phyloP scores from a whole-genome alignment of 1,140 invertebrate genomes.

The Camponotus vicinus region DNA sequence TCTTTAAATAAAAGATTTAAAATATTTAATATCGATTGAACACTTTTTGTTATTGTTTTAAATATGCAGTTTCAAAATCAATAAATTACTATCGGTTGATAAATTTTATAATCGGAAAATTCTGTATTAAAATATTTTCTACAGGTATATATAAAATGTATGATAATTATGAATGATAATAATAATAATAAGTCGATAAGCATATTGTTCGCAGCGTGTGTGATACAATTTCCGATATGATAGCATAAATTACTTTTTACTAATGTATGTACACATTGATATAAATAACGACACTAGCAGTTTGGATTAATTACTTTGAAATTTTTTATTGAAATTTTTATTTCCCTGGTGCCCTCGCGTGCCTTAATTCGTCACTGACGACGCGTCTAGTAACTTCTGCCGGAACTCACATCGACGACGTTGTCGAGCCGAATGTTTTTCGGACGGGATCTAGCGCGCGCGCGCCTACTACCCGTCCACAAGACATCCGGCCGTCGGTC shows the following conservation, averaged over 20 bases:
- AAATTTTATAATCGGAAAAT: background rate
- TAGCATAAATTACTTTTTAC: background rate
- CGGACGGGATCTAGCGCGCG: constrained; percentile 24
- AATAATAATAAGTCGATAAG: background rate
- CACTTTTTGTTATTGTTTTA: background rate
- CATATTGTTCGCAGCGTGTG: background rate
- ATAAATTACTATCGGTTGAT: background rate
- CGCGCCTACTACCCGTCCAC: constrained; percentile 71
- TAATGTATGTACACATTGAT: background rate
- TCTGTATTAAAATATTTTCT: background rate
- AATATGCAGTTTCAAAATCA: background rate
- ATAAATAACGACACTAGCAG: background rate
- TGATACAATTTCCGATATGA: background rate
- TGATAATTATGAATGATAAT: background rate
- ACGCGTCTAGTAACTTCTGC: constrained; percentile 55
- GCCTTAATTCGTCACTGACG: constrained; percentile 10
- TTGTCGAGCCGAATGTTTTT: constrained; percentile 66
- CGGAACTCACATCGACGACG: constrained; percentile 21
- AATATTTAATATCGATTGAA: background rate
- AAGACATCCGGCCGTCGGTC: constrained; percentile 76
- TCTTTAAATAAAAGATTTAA: background rate
- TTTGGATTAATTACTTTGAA: background rate
- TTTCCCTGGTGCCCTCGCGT: background rate
- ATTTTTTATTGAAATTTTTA: background rate
- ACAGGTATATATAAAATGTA: no score